These are phyloP conservation scores for Spea bombifrons DNA, from an alignment of 2,113 vertebrate genomes.

Conservation along the genomic window DNA sequence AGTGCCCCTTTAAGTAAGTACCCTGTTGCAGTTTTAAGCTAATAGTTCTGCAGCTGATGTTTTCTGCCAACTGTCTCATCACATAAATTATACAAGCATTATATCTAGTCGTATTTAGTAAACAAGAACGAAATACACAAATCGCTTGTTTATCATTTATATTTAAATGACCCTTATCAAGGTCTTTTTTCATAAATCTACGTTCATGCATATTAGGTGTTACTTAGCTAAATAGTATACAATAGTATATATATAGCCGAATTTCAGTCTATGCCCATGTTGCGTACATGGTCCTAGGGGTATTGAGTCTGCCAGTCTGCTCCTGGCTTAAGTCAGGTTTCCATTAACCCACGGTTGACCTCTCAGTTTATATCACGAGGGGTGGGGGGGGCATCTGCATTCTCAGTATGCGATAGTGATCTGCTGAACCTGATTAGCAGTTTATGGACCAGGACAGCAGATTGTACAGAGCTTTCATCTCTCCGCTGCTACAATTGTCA, in stretches of 20 bases:
- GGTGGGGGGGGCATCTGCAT: conserved; percentile 41
- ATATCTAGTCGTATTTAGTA: too few species aligned
- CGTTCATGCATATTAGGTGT: background rate
- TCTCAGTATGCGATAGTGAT: conserved; percentile 30
- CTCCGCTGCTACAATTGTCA: conserved; percentile 51
- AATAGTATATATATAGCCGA: background rate
- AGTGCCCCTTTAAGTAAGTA: too few species aligned
- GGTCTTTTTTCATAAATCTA: too few species aligned
- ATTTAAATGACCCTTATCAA: too few species aligned
- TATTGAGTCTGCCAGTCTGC: conserved; percentile 22
- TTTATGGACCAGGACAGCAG: conserved; percentile 43
- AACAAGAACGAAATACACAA: too few species aligned
- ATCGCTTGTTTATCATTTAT: too few species aligned
- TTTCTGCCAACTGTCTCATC: too few species aligned
- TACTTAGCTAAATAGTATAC: background rate
- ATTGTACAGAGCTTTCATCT: conserved; percentile 37
- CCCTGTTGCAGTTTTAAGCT: too few species aligned
- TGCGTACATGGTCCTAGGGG: conserved; percentile 13
- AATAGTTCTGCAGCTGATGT: too few species aligned
- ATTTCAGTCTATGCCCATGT: conserved; percentile 5
- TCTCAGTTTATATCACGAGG: conserved; percentile 34
- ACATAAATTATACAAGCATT: too few species aligned
- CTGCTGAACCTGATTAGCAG: conserved; percentile 44
- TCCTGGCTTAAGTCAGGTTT: conserved; percentile 42
- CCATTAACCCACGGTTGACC: conserved; percentile 27